Evolutionary conservation across 1,140 invertebrate genomes (phyloP).

Genomic region (Drosophila truncata): DNA sequence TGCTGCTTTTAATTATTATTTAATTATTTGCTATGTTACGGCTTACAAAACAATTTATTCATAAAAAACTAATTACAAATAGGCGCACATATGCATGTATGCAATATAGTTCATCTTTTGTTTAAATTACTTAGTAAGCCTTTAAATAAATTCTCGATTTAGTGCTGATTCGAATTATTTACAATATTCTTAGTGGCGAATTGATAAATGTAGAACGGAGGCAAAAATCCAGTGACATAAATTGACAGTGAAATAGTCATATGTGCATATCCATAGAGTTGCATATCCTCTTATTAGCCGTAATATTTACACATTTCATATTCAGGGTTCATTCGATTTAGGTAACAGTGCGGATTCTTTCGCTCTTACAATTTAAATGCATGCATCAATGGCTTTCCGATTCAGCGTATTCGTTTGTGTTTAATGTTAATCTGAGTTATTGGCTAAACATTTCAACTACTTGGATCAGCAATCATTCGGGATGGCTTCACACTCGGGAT

Average conservation of each 20-base stretch:
- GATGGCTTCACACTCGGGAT: not conserved
- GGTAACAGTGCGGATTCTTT: constrained; percentile 64
- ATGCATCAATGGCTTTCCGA: constrained; percentile 34
- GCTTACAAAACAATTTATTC: constrained; percentile 72
- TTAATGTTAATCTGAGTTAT: constrained; percentile 31
- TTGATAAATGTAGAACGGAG: constrained; percentile 28
- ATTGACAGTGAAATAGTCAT: constrained; percentile 39
- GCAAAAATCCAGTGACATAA: constrained; percentile 31
- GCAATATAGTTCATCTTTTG: constrained; percentile 26
- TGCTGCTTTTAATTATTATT: constrained; percentile 28
- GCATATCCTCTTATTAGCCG: constrained; percentile 42
- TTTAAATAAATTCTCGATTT: constrained; percentile 53
- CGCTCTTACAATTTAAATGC: constrained; percentile 31
- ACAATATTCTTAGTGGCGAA: constrained; percentile 42
- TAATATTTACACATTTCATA: constrained; percentile 68
- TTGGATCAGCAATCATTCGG: constrained; percentile 17
- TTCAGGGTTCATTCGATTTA: constrained; percentile 48
- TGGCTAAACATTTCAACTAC: constrained; percentile 38
- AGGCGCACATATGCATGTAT: constrained; percentile 48
- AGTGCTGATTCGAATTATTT: constrained; percentile 48
- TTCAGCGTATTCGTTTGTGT: constrained; percentile 31
- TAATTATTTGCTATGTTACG: constrained; percentile 46
- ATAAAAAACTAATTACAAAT: constrained; percentile 83
- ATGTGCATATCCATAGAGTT: constrained; percentile 19
- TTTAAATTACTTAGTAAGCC: constrained; percentile 36